A percentile compares a stretch with the other conserved stretches of the same genome.
Conservation (phyloP, 2,113 vertebrate genomes). For the Halichoeres trimaculatus region DNA sequence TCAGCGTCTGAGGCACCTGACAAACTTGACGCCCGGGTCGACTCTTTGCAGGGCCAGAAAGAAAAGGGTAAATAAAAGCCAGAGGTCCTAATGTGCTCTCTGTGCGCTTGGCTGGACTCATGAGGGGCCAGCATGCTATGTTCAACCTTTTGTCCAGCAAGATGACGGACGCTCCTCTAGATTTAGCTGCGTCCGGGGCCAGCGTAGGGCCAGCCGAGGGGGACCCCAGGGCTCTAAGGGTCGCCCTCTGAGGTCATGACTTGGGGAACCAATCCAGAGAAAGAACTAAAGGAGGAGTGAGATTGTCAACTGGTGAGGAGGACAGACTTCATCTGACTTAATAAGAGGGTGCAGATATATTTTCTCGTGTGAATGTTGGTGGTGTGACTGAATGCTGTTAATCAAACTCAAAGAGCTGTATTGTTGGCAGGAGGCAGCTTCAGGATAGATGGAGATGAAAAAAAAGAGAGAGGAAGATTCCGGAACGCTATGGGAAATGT, state of each 20-base stretch:
- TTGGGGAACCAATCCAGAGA: slow-evolving; percentile 89
- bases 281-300: slow-evolving; percentile 90
- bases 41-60: slow-evolving; percentile 78
- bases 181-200: slow-evolving; percentile 80
- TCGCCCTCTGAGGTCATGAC: slow-evolving; percentile 86
- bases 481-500: slow-evolving; percentile 21
- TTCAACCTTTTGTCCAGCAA: slow-evolving; percentile 87
- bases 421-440: background rate
- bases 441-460: background rate
- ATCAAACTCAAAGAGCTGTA: slow-evolving; percentile 18
- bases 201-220: slow-evolving; percentile 81
- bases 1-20: slow-evolving; percentile 78
- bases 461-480: slow-evolving; percentile 13
- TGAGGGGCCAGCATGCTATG: slow-evolving; percentile 83
- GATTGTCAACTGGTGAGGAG: slow-evolving; percentile 64
- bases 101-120: slow-evolving; percentile 90
- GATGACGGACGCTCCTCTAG: slow-evolving; percentile 86
- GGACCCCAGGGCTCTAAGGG: slow-evolving; percentile 89
- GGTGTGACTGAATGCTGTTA: slow-evolving; percentile 33
- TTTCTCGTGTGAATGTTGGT: slow-evolving; percentile 36
- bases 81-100: slow-evolving; percentile 90
- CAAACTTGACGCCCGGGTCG: slow-evolving; percentile 79
- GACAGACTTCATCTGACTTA: slow-evolving; percentile 62
- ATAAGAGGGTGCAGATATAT: slow-evolving; percentile 32
- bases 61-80: slow-evolving; percentile 83